Evolutionary conservation across 1,140 invertebrate genomes (phyloP).

Genomic region (Drosophila kanapiae): DNA sequence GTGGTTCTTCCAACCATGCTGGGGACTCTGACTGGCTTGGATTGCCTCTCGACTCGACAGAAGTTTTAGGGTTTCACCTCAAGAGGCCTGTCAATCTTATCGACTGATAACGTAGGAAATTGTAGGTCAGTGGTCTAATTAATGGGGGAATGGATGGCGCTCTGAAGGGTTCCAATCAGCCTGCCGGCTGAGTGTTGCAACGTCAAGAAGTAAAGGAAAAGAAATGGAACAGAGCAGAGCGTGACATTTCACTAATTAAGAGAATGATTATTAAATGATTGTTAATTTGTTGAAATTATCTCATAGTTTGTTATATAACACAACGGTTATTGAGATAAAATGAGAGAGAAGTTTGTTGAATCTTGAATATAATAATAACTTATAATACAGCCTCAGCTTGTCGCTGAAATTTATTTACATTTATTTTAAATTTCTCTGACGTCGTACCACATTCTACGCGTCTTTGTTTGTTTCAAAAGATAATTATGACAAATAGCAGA

Average conservation of each 20-base stretch:
- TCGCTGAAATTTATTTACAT: neutral
- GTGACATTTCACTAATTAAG: constrained; percentile 30
- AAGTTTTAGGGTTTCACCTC: constrained; percentile 23
- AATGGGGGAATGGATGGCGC: constrained; percentile 9
- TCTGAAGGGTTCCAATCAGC: constrained; percentile 25
- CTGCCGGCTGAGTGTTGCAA: constrained; percentile 25
- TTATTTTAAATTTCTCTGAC: constrained; percentile 3
- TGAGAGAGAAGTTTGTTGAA: neutral
- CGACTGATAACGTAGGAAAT: constrained; percentile 61
- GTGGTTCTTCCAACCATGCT: constrained; percentile 7
- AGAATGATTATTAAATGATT: constrained; percentile 17
- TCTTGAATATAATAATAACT: neutral
- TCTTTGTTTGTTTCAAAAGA: constrained; percentile 16
- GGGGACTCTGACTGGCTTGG: neutral
- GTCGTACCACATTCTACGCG: neutral
- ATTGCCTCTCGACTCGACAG: constrained; percentile 1
- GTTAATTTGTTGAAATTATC: constrained; percentile 1
- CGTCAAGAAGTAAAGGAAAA: constrained; percentile 2
- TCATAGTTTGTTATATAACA: neutral
- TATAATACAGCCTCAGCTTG: neutral
- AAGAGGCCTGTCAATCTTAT: constrained; percentile 66
- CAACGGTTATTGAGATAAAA: neutral
- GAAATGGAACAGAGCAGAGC: neutral
- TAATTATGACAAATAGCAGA: constrained; percentile 19
- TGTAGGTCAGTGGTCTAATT: constrained; percentile 70